A percentile compares a stretch with the other conserved stretches of the same genome.
These are phyloP conservation scores for Protula sp. DNA, from an alignment of 2,888 invertebrate species.

Conservation along the genomic window DNA sequence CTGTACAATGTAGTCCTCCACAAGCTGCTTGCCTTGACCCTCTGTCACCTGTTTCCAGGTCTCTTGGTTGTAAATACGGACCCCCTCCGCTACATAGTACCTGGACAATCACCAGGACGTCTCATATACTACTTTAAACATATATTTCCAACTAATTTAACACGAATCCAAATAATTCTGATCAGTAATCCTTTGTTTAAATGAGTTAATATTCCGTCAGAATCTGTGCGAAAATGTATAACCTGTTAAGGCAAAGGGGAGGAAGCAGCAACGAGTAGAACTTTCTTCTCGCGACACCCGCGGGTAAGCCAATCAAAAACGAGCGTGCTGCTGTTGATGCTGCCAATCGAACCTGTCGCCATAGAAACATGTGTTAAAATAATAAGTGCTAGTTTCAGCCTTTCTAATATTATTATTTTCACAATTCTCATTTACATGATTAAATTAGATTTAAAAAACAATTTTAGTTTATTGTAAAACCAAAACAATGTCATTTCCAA, in stretches of 20 bases:
- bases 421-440: too few relatives aligned
- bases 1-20: constrained; percentile 55
- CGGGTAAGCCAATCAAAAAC: constrained; percentile 54
- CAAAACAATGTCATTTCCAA: too few relatives aligned
- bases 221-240: too few relatives aligned
- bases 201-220: too few relatives aligned
- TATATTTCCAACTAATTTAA: background rate
- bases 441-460: too few relatives aligned
- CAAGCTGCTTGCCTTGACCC: constrained; percentile 54
- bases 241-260: constrained; percentile 59
- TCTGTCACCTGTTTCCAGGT: constrained; percentile 57
- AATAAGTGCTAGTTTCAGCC: too few relatives aligned
- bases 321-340: constrained; percentile 57
- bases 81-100: constrained; percentile 60
- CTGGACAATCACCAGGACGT: too few relatives aligned
- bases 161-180: background rate
- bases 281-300: constrained; percentile 46
- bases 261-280: constrained; percentile 57
- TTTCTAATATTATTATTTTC: too few relatives aligned
- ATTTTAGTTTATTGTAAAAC: too few relatives aligned
- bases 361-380: too few relatives aligned
- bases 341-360: constrained; percentile 56
- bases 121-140: background rate
- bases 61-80: constrained; percentile 58
- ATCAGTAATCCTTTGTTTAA: background rate